A percentile compares a stretch with the other conserved stretches of the same genome.
These are phyloP conservation scores for Oryzaephilus surinamensis DNA, from an alignment of 1,140 invertebrate species.

Conservation along the genomic window DNA sequence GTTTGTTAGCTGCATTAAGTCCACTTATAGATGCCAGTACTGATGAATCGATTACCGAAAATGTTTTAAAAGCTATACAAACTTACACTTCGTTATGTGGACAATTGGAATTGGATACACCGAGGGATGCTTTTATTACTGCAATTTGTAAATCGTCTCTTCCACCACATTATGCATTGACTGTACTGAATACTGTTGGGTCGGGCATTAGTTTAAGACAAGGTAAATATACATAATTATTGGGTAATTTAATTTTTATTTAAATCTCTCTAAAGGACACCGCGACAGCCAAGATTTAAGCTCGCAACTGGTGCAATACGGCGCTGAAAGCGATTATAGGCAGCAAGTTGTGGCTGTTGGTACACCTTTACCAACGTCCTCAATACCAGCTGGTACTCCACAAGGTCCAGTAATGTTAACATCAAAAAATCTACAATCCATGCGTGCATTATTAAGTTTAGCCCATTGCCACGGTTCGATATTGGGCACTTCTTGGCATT, in stretches of 20 bases:
- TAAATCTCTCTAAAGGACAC: conserved; percentile 11
- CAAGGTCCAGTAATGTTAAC: conserved; percentile 98
- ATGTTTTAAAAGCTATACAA: conserved; percentile 83
- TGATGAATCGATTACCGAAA: conserved; percentile 82
- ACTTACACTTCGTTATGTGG: conserved; percentile 75
- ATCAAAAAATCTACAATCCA: conserved; percentile 93
- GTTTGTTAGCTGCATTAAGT: conserved; percentile 80
- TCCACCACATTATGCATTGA: conserved; percentile 89
- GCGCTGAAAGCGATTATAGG: conserved; percentile 53
- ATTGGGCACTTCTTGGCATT: conserved; percentile 87
- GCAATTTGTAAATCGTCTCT: conserved; percentile 90
- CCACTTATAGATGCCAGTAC: conserved; percentile 90
- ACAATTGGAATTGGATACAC: conserved; percentile 55
- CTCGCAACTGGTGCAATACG: conserved; percentile 24
- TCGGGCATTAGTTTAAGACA: conserved; percentile 39
- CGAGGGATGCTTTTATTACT: conserved; percentile 86
- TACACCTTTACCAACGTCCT: conserved; percentile 77
- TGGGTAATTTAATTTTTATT: too few species aligned
- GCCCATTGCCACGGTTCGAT: conserved; percentile 89
- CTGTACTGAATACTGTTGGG: conserved; percentile 60
- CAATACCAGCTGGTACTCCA: conserved; percentile 65
- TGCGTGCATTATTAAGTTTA: conserved; percentile 78
- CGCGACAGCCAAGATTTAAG: conserved; percentile 17
- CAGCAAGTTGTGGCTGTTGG: conserved; percentile 92
- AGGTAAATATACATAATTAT: conserved; percentile 22